phyloP scores from a whole-genome alignment of 2,797 vertebrate species.

The Tapirus indicus region DNA sequence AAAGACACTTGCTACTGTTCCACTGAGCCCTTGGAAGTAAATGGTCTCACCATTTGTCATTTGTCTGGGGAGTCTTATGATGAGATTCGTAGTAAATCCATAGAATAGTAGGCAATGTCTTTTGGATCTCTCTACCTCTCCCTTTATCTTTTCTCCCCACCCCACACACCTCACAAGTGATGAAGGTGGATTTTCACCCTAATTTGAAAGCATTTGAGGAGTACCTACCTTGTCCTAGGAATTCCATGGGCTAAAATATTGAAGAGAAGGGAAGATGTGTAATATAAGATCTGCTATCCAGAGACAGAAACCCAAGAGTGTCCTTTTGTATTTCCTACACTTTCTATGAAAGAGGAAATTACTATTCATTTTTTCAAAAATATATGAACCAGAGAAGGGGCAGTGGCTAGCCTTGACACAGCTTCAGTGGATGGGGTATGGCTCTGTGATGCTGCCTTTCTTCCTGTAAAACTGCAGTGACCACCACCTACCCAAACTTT shows the following conservation, averaged over 20 bases:
- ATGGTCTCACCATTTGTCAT: background rate
- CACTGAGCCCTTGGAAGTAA: background rate
- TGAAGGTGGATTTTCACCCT: background rate
- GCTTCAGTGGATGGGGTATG: background rate
- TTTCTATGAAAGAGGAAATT: slow-evolving; percentile 6
- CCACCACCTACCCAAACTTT: background rate
- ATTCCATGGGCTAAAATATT: background rate
- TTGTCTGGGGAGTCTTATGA: background rate
- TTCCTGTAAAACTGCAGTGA: background rate
- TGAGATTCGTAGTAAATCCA: background rate
- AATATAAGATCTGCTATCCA: background rate
- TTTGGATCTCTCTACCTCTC: background rate
- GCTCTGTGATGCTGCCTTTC: background rate
- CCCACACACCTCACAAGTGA: background rate
- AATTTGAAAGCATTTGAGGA: background rate
- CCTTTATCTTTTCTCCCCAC: background rate
- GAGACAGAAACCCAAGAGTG: slow-evolving; percentile 6
- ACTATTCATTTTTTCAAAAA: background rate
- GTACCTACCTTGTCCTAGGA: background rate
- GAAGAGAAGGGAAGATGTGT: background rate
- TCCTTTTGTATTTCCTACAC: background rate
- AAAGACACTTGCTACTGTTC: background rate
- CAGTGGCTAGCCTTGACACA: background rate
- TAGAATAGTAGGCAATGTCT: background rate
- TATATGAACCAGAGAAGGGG: background rate